Evolutionary conservation across 2,113 vertebrate genomes (phyloP).

Genomic region (Elephas maximus): DNA sequence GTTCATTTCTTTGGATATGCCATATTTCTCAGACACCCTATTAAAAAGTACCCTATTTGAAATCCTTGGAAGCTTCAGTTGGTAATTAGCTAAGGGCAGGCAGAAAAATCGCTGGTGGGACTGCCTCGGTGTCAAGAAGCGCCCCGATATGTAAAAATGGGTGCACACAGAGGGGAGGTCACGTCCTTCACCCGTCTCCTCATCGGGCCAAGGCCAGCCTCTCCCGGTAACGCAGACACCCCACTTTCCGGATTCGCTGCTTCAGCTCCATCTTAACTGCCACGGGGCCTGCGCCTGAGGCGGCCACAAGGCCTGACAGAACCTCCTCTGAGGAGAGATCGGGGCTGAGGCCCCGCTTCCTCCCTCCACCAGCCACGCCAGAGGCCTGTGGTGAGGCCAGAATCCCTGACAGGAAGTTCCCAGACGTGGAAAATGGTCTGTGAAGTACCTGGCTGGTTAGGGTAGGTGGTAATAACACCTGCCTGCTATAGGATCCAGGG

Average conservation of each 20-base stretch:
- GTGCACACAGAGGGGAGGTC: not conserved
- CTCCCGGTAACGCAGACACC: not conserved
- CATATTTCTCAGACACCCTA: not conserved
- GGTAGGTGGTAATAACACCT: not conserved
- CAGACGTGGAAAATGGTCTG: not conserved
- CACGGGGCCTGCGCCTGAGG: not conserved
- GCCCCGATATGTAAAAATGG: not conserved
- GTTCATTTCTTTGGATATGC: slow-evolving; percentile 12
- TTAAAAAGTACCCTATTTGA: not conserved
- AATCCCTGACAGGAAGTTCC: not conserved
- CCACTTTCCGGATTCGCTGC: not conserved
- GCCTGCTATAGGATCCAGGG: not conserved
- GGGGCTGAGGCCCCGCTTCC: not conserved
- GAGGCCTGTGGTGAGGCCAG: not conserved
- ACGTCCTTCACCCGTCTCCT: not conserved
- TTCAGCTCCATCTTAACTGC: not conserved
- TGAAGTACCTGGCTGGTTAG: not conserved
- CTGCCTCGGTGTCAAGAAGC: not conserved
- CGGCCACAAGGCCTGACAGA: not conserved
- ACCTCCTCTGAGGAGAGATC: not conserved
- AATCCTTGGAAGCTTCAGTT: not conserved
- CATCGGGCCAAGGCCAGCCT: not conserved
- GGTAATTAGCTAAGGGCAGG: not conserved
- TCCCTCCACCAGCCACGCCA: not conserved
- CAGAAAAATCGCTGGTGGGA: not conserved